These are phyloP conservation scores for Aptenodytes forsteri DNA, from an alignment of 2,113 vertebrate species.

Conservation along the genomic window DNA sequence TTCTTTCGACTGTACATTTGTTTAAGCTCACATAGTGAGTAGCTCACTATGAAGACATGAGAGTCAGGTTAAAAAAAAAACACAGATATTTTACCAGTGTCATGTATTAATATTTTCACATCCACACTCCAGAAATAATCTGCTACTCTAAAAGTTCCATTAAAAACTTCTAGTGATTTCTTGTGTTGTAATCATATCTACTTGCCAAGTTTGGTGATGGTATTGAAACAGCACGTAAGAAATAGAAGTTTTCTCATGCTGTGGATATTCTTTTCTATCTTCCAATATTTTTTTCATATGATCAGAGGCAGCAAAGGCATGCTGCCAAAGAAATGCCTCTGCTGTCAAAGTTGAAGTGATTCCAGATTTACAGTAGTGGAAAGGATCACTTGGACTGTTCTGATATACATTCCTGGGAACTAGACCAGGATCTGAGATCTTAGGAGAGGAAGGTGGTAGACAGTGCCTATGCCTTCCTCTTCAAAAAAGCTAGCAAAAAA, in stretches of 20 bases:
- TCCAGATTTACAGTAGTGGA: not conserved
- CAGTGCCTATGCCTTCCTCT: not conserved
- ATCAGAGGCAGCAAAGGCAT: not conserved
- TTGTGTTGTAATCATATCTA: not conserved
- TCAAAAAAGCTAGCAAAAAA: not conserved
- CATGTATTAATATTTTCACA: not conserved
- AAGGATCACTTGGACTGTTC: not conserved
- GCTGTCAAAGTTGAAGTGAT: not conserved
- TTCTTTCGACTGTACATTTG: not conserved
- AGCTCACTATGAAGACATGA: not conserved
- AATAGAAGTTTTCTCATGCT: not conserved
- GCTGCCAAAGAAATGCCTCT: not conserved
- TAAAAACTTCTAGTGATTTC: not conserved
- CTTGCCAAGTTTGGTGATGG: not conserved
- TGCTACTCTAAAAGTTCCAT: not conserved
- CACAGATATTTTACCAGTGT: not conserved
- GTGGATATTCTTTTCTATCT: not conserved
- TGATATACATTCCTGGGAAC: not conserved
- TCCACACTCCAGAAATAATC: not conserved
- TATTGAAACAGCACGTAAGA: not conserved
- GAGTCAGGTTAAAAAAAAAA: not conserved
- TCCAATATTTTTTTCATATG: not conserved
- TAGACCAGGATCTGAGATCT: not conserved
- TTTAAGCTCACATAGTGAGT: not conserved
- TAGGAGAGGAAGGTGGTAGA: not conserved